These are phyloP conservation scores for Salvelinus sp. DNA, from an alignment of 2,113 vertebrate species.

Conservation along the genomic window DNA sequence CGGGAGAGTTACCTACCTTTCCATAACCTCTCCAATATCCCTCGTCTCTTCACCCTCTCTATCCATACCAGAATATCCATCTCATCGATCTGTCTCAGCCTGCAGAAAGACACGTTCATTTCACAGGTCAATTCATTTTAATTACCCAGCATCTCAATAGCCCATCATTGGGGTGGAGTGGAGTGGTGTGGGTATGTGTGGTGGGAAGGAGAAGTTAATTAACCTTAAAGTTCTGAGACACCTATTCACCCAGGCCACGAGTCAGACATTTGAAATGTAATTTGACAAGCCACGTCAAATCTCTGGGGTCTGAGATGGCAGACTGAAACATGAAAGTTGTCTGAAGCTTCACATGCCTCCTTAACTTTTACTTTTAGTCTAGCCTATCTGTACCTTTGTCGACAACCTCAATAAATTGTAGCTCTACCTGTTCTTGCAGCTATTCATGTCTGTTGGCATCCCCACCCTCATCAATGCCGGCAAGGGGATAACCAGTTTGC, in stretches of 20 bases:
- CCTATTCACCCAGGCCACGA: background rate
- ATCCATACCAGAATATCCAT: conserved; percentile 2
- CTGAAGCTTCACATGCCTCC: too few species aligned
- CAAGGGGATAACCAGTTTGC: too few species aligned
- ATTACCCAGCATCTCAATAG: conserved; percentile 24
- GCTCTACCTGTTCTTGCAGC: too few species aligned
- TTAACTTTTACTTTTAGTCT: too few species aligned
- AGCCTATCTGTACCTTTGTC: too few species aligned
- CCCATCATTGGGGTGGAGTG: too few species aligned
- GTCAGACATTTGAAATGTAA: background rate
- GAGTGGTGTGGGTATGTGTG: too few species aligned
- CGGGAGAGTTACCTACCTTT: background rate
- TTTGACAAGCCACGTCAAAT: conserved; percentile 9
- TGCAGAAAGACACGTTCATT: conserved; percentile 29
- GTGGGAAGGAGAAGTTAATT: conserved; percentile 23
- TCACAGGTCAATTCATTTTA: conserved; percentile 46
- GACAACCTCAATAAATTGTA: too few species aligned
- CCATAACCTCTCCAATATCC: conserved; percentile 12
- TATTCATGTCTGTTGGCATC: too few species aligned
- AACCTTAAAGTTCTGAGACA: conserved; percentile 9
- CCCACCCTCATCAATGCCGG: too few species aligned
- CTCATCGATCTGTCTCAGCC: background rate
- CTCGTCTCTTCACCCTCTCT: conserved; percentile 9
- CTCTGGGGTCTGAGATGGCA: background rate
- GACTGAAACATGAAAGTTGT: background rate